Evolutionary conservation across 2,797 vertebrate genomes (phyloP).

Genomic region (Rhinella marina): DNA sequence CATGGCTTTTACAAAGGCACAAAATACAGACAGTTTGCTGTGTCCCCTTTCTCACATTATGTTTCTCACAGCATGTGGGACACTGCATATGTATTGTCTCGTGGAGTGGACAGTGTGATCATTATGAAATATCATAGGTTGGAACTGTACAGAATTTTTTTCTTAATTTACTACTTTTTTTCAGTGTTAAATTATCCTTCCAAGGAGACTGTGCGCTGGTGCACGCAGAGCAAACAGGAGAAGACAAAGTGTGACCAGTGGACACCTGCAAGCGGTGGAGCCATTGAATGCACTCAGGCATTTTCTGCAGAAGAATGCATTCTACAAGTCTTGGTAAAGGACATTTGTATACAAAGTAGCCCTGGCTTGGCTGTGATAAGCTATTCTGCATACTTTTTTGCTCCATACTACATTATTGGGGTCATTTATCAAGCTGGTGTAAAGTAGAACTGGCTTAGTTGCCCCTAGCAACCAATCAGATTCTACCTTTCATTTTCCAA

Average conservation of each 20-base stretch:
- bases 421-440: too few relatives aligned
- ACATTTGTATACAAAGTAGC: neutral
- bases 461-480: too few relatives aligned
- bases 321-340: constrained; percentile 84
- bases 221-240: constrained; percentile 80
- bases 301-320: constrained; percentile 80
- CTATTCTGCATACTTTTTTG: too few relatives aligned
- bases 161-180: neutral
- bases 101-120: neutral
- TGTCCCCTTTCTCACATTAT: too few relatives aligned
- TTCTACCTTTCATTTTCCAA: too few relatives aligned
- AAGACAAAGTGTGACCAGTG: constrained; percentile 84
- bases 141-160: neutral
- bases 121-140: neutral
- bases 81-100: too few relatives aligned
- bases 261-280: constrained; percentile 69
- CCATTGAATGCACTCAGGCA: constrained; percentile 77
- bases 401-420: too few relatives aligned
- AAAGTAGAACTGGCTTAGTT: too few relatives aligned
- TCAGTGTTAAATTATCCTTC: neutral
- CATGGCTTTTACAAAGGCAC: too few relatives aligned
- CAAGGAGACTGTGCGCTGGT: constrained; percentile 79
- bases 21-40: too few relatives aligned
- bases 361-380: too few relatives aligned
- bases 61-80: too few relatives aligned